These are phyloP conservation scores for Micromesistius poutassou DNA, from an alignment of 2,797 vertebrate genomes.

Conservation along the genomic window DNA sequence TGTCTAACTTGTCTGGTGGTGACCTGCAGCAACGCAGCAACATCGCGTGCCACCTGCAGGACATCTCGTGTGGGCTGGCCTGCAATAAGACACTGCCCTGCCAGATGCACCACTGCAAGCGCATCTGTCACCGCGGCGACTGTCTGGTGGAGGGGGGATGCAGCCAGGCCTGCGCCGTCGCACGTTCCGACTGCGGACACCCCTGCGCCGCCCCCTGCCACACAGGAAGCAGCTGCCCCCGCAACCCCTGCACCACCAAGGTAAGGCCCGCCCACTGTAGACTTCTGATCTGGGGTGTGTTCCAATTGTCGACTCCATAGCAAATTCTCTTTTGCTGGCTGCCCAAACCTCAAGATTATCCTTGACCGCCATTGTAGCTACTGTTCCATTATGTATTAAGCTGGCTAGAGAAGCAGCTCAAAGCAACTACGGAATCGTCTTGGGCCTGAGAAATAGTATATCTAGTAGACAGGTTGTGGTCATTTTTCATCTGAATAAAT, in stretches of 20 bases:
- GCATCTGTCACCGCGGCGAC: conserved; percentile 92
- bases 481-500: too few species aligned
- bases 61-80: conserved; percentile 93
- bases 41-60: conserved; percentile 94
- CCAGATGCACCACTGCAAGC: conserved; percentile 88
- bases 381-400: too few species aligned
- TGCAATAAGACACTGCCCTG: conserved; percentile 85
- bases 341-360: too few species aligned
- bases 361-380: too few species aligned
- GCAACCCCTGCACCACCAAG: conserved; percentile 83
- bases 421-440: too few species aligned
- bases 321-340: too few species aligned
- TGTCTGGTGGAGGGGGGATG: conserved; percentile 84
- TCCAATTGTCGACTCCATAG: too few species aligned
- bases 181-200: conserved; percentile 86
- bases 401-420: too few species aligned
- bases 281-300: background rate
- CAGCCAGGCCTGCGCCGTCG: conserved; percentile 83
- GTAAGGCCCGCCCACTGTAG: conserved; percentile 58
- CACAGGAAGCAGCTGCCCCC: conserved; percentile 79
- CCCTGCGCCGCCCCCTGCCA: conserved; percentile 89
- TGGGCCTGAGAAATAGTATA: too few species aligned
- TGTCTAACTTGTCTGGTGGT: background rate
- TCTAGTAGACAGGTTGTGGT: too few species aligned
- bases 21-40: conserved; percentile 86